A percentile compares a stretch with the other conserved stretches of the same genome.
phyloP scores from a whole-genome alignment of 1,140 invertebrate genomes.

The Drosophila pruinosa region DNA sequence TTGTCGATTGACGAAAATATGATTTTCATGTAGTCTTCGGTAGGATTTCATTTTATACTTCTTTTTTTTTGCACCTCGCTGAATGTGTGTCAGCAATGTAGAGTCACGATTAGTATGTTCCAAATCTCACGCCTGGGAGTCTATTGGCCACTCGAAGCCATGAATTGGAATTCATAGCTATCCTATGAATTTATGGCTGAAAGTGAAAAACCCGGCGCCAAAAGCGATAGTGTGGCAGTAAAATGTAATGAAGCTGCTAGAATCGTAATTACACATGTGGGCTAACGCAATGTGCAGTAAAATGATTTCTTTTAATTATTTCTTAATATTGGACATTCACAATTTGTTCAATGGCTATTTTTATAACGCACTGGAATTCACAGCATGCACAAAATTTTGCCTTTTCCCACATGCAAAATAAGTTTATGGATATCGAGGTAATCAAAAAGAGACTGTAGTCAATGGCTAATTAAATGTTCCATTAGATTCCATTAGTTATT shows the following conservation, averaged over 20 bases:
- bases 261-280: constrained; percentile 19
- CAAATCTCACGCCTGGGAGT: too few species aligned
- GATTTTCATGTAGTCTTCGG: constrained; percentile 28
- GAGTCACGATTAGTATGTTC: too few species aligned
- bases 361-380: constrained; percentile 40
- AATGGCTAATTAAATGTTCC: constrained; percentile 65
- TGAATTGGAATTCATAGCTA: too few species aligned
- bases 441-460: constrained; percentile 44
- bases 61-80: constrained; percentile 30
- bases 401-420: constrained; percentile 41
- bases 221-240: neutral
- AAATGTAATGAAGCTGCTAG: neutral
- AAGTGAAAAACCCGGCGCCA: neutral
- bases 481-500: constrained; percentile 53
- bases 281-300: constrained; percentile 46
- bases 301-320: constrained; percentile 34
- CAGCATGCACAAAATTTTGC: constrained; percentile 26
- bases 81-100: constrained; percentile 37
- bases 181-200: neutral
- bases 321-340: constrained; percentile 16
- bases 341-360: constrained; percentile 36
- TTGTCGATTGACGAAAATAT: constrained; percentile 25
- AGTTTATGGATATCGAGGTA: neutral
- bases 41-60: constrained; percentile 13
- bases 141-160: too few species aligned